Base-by-base conservation (phyloP, 2,888 invertebrate species). In the Scaptodrosophila latifasciaeformis region DNA sequence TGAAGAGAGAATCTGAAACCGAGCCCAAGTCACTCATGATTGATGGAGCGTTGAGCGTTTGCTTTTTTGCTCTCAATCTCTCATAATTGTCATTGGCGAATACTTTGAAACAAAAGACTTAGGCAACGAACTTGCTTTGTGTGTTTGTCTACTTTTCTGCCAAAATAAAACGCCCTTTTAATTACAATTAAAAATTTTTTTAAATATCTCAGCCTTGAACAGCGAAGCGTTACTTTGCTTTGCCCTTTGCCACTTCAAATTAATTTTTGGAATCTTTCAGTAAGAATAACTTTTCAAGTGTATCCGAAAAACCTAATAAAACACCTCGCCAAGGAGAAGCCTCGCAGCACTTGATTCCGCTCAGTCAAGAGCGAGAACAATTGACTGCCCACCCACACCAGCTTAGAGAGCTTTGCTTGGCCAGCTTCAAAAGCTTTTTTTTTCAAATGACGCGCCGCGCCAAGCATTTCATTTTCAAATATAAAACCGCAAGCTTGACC, bases 401-500 rank as follows among this genome's bases (percentile, higher is more conserved):
- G 24, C 21, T 29, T 18, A 48, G 30, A 48, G 24, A 29, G 17
- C n/a, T n/a, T n/a, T n/a, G 34, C 34, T 34, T 15, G 34, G 13
- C 12, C 34, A 34, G 34, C 15, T 34, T 34, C 34, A 58, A 65
- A 66, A 66, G 65, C 65, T 65, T 59, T 54, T 46, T 68, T 67
- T 64, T 59, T 30, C 17, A 12, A 35, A 13, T 31, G 6, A 12
- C 53, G 58, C 66, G 57, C 42, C 13, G 34, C 45, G 7, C 13
- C 47, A 58, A 47, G 59, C 43, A 43, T n/a, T n/a, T n/a, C n/a
- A 42, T 70, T 65, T 65, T 67, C 62, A 58, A 74, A 78, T 75
- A 83, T 83, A 83, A 84, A 84, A 83, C 75, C 82, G 74, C 75
- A 67, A 78, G 76, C 72, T 76, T 78, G 75, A 78, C 79, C 75